Evolutionary conservation across 2,797 vertebrate species (phyloP).

Genomic region (Chrosomus eos): DNA sequence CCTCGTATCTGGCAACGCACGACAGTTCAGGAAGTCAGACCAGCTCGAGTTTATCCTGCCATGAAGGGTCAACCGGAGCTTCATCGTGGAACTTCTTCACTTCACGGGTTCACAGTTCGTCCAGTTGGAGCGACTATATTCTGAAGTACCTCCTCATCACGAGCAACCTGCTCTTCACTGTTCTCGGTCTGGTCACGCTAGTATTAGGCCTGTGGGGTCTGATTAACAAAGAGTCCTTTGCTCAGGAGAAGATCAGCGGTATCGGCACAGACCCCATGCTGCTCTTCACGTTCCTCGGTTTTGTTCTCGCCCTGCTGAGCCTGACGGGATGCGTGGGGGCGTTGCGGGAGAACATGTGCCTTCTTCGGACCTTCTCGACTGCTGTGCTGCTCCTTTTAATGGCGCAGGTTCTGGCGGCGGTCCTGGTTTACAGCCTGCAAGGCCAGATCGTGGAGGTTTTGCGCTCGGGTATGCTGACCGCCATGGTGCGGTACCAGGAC

Average conservation of each 20-base stretch:
- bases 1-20: conserved; percentile 30
- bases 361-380: conserved; percentile 80
- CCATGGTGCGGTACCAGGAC: conserved; percentile 84
- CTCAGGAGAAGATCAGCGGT: conserved; percentile 69
- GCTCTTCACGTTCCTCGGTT: conserved; percentile 74
- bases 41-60: conserved; percentile 19
- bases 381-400: conserved; percentile 71
- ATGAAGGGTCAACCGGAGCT: conserved; percentile 31
- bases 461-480: conserved; percentile 73
- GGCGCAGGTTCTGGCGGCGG: conserved; percentile 76
- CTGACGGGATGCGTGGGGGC: conserved; percentile 85
- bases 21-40: conserved; percentile 55
- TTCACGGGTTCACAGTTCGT: neutral
- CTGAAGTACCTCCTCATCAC: conserved; percentile 81
- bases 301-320: conserved; percentile 77
- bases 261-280: conserved; percentile 87
- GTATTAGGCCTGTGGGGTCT: conserved; percentile 88
- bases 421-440: conserved; percentile 76
- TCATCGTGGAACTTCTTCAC: neutral
- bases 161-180: conserved; percentile 84
- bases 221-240: conserved; percentile 80
- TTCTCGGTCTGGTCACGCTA: conserved; percentile 80
- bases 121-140: conserved; percentile 69
- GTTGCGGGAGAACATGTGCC: conserved; percentile 81
- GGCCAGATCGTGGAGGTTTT: conserved; percentile 75